phyloP scores from a whole-genome alignment of 2,113 vertebrate species.

The Ondatra zibethicus region DNA sequence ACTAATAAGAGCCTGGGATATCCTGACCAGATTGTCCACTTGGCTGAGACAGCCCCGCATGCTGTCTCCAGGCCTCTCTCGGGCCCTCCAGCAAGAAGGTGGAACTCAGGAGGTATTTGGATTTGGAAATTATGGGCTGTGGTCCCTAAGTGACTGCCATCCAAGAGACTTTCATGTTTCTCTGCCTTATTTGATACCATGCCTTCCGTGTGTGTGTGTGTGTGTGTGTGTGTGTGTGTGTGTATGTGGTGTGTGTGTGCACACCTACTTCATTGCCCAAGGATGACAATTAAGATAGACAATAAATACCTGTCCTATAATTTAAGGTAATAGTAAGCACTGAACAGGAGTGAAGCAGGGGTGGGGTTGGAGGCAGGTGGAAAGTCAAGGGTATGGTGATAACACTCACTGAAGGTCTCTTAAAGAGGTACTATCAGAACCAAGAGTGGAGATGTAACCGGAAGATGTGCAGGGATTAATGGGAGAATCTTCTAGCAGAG shows the following conservation, averaged over 20 bases:
- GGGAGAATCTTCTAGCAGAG: background rate
- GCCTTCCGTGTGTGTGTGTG: background rate
- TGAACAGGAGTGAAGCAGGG: background rate
- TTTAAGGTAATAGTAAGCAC: background rate
- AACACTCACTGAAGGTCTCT: background rate
- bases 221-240: background rate
- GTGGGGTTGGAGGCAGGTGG: background rate
- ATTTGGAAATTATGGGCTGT: background rate
- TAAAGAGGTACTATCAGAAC: background rate
- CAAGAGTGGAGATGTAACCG: background rate
- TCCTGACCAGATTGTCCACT: background rate
- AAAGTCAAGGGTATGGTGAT: accelerated
- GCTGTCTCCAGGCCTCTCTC: background rate
- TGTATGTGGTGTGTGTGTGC: background rate
- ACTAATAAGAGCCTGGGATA: conserved; percentile 39
- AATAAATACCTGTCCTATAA: background rate
- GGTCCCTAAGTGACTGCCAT: background rate
- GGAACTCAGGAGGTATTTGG: background rate
- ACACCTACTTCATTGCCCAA: background rate
- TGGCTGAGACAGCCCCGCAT: conserved; percentile 27
- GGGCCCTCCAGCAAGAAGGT: background rate
- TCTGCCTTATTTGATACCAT: background rate
- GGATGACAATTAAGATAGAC: background rate
- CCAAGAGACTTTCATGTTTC: background rate
- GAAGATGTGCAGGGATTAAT: background rate